Evolutionary conservation across 2,888 invertebrate genomes (phyloP).

Genomic region (Antheraea assamensis): DNA sequence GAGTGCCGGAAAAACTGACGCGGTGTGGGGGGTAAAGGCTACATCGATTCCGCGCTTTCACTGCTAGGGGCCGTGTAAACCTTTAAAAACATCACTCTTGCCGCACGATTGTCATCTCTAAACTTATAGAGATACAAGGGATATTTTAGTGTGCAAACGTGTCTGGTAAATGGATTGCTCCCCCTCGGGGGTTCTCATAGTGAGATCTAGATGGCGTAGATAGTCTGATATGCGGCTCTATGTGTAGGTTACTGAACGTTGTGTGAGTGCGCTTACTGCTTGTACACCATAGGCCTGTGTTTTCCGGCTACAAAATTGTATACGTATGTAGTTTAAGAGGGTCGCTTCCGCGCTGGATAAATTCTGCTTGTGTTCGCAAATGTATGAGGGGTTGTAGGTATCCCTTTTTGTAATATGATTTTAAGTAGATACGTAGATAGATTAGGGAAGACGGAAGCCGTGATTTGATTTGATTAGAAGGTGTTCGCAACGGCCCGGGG

Average conservation of each 20-base stretch:
- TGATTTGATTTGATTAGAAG: slow-evolving; percentile 82
- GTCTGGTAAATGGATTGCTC: slow-evolving; percentile 79
- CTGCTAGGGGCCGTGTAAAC: slow-evolving; percentile 83
- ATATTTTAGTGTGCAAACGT: slow-evolving; percentile 64
- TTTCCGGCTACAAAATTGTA: slow-evolving; percentile 71
- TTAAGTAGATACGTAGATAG: slow-evolving; percentile 80
- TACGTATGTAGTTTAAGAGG: slow-evolving; percentile 61
- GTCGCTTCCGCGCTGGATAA: slow-evolving; percentile 77
- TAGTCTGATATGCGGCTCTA: slow-evolving; percentile 74
- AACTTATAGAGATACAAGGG: slow-evolving; percentile 66
- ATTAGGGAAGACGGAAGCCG: slow-evolving; percentile 81
- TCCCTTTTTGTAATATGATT: slow-evolving; percentile 82
- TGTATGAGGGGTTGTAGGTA: slow-evolving; percentile 79
- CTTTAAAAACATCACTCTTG: slow-evolving; percentile 79
- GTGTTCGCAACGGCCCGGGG: slow-evolving; percentile 75
- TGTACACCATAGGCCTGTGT: slow-evolving; percentile 56
- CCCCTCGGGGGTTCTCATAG: slow-evolving; percentile 81
- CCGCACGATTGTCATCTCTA: slow-evolving; percentile 79
- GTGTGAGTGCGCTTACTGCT: slow-evolving; percentile 47
- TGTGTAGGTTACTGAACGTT: slow-evolving; percentile 58
- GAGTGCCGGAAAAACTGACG: slow-evolving; percentile 81
- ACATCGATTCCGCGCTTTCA: slow-evolving; percentile 83
- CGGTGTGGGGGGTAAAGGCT: slow-evolving; percentile 81
- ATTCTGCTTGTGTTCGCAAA: slow-evolving; percentile 80
- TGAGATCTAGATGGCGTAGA: slow-evolving; percentile 83